phyloP scores from a whole-genome alignment of 2,888 invertebrate species.

The Agrochola circellaris region DNA sequence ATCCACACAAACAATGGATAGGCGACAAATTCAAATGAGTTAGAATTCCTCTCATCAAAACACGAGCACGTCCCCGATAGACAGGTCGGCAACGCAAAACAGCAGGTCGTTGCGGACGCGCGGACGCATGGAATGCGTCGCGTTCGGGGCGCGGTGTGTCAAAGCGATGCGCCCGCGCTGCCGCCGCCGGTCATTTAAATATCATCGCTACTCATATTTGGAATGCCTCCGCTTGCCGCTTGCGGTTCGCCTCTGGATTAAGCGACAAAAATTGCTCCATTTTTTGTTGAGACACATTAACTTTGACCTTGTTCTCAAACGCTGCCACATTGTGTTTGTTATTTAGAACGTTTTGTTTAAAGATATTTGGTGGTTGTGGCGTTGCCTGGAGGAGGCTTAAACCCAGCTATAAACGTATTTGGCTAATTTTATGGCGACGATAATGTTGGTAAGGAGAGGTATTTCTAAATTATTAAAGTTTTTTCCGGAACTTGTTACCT shows the following conservation, averaged over 20 bases:
- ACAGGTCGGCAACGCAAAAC: slow-evolving; percentile 59
- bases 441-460: not conserved
- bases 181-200: slow-evolving; percentile 77
- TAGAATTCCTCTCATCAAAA: slow-evolving; percentile 43
- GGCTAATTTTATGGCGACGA: not conserved
- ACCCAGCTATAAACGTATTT: not conserved
- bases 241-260: slow-evolving; percentile 65
- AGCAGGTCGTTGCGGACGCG: slow-evolving; percentile 45
- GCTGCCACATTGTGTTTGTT: slow-evolving; percentile 38
- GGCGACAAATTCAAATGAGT: slow-evolving; percentile 35
- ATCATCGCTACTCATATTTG: slow-evolving; percentile 77
- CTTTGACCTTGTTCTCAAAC: slow-evolving; percentile 63
- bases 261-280: slow-evolving; percentile 80
- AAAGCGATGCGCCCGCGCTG: slow-evolving; percentile 67
- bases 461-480: not conserved
- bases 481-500: not conserved
- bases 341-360: slow-evolving; percentile 29
- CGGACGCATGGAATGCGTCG: slow-evolving; percentile 61
- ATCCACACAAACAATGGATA: slow-evolving; percentile 16
- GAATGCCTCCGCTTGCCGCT: slow-evolving; percentile 63
- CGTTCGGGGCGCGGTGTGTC: slow-evolving; percentile 63
- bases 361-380: not conserved
- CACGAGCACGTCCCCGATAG: slow-evolving; percentile 32
- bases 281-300: slow-evolving; percentile 68
- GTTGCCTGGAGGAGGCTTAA: not conserved